Evolutionary conservation across 2,113 vertebrate genomes (phyloP), one percentile per base, ranked within the genome.

Genomic region (Dipodomys merriami): DNA sequence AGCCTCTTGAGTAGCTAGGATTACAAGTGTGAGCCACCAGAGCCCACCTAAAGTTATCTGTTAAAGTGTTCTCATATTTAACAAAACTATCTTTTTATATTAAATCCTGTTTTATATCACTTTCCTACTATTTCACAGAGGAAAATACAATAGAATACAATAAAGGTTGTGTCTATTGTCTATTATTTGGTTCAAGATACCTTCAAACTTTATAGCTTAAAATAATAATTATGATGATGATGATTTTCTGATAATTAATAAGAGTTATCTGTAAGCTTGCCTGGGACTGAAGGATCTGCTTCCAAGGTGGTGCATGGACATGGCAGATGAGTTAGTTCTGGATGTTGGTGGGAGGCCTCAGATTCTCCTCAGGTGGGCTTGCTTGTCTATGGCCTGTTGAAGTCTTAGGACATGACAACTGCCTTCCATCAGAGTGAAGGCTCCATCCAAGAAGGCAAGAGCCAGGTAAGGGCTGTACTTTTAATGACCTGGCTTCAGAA

Each of bases 61-160:
- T 57, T 57, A 16, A 93, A 93, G 23, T 91, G 76, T 76, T 88
- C 16, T 33, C 44, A 20, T 86, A 83, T 62, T 95, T 96, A 90
- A 79, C 86, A 79, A 69, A 88, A 44, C 0, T 82, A 20, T 53
- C 35, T 81, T 76, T 44, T 92, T 91, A 69, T 82, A 79, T 22
- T 49, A 91, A 67, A 57, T 57, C 60, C 33, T 18, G 73, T 74
- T 91, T 93, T 53, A 67, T 11, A 96, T 20, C 1, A 71, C 15
- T 80, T 73, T 79, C 39, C 46, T 46, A 57, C 20, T 65, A 79
- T 68, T 91, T 86, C 9, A 33, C 35, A 3, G 19, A 88, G 72
- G 76, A 91, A 82, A 90, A 67, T 27, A 29, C 29, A 96, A 69
- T 46, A 39, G 12, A 67, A 60, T 23, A 25, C 18, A 80, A 60